Percentiles rank a stretch among this genome's conserved stretches.
phyloP scores from a whole-genome alignment of 1,140 invertebrate species.

The Drosophila subobscura region DNA sequence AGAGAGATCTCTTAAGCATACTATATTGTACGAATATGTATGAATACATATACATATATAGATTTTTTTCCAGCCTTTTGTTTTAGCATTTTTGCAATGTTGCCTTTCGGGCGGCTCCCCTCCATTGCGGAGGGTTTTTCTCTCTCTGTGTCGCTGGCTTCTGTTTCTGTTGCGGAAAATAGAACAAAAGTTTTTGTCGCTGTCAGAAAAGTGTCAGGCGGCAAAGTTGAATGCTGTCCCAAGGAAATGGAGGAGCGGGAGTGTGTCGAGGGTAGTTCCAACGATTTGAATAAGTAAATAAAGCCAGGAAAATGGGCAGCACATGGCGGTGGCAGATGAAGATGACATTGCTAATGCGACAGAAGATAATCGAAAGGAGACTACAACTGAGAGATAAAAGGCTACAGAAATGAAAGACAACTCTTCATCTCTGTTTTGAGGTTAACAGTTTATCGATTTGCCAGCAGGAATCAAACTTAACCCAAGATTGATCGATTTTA shows the following conservation, averaged over 20 bases:
- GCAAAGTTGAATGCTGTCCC: conserved; percentile 72
- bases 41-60: background rate
- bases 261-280: conserved; percentile 18
- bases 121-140: conserved; percentile 38
- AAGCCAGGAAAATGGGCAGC: conserved; percentile 50
- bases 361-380: conserved; percentile 56
- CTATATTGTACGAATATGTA: conserved; percentile 6
- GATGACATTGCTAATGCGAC: conserved; percentile 70
- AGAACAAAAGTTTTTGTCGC: conserved; percentile 82
- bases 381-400: conserved; percentile 28
- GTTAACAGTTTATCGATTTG: conserved; percentile 14
- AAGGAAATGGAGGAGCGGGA: conserved; percentile 43
- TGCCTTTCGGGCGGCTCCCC: conserved; percentile 50
- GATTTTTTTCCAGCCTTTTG: conserved; percentile 60
- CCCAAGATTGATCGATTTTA: no score
- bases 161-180: conserved; percentile 60
- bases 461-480: background rate
- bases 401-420: conserved; percentile 6
- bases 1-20: conserved; percentile 47
- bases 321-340: conserved; percentile 73
- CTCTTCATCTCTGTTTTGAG: conserved; percentile 5
- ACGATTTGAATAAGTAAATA: conserved; percentile 82
- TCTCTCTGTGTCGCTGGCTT: conserved; percentile 44
- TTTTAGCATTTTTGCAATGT: conserved; percentile 73
- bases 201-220: conserved; percentile 82